phyloP scores from a whole-genome alignment of 1,140 invertebrate species.

The Apis florea region DNA sequence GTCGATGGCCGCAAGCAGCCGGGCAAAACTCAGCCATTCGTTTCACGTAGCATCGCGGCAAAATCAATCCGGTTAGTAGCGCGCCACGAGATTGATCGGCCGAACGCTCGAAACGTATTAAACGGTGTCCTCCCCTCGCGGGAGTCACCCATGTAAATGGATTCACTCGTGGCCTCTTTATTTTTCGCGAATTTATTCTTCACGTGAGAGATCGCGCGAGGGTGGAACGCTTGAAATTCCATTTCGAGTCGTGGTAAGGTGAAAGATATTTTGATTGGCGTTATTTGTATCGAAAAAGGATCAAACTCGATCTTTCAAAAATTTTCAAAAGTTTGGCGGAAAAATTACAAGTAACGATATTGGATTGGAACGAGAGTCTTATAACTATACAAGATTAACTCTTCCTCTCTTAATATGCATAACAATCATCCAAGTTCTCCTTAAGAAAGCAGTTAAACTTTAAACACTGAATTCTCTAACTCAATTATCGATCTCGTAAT shows the following conservation, averaged over 20 bases:
- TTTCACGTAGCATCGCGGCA: constrained; percentile 50
- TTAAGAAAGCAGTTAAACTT: neutral
- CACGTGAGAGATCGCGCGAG: neutral
- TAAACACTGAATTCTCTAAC: neutral
- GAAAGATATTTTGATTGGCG: neutral
- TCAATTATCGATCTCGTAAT: neutral
- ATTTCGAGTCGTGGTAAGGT: neutral
- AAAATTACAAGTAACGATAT: too few species aligned
- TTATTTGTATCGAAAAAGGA: neutral
- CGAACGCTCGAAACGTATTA: constrained; percentile 16
- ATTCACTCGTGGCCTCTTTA: constrained; percentile 20
- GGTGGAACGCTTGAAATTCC: too few species aligned
- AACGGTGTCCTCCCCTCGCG: neutral
- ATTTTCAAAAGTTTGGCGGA: too few species aligned
- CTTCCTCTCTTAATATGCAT: too few species aligned
- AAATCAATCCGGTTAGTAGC: constrained; percentile 59
- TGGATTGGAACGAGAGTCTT: too few species aligned
- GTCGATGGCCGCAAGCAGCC: constrained; percentile 7
- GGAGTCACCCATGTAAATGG: constrained; percentile 35
- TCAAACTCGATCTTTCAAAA: too few species aligned
- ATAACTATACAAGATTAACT: too few species aligned
- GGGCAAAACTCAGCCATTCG: constrained; percentile 47
- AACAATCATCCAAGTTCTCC: too few species aligned
- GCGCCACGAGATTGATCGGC: constrained; percentile 14
- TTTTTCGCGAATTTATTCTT: constrained; percentile 4